Conservation (phyloP, 2,797 vertebrate genomes). For the Sebastiscus tertius region DNA sequence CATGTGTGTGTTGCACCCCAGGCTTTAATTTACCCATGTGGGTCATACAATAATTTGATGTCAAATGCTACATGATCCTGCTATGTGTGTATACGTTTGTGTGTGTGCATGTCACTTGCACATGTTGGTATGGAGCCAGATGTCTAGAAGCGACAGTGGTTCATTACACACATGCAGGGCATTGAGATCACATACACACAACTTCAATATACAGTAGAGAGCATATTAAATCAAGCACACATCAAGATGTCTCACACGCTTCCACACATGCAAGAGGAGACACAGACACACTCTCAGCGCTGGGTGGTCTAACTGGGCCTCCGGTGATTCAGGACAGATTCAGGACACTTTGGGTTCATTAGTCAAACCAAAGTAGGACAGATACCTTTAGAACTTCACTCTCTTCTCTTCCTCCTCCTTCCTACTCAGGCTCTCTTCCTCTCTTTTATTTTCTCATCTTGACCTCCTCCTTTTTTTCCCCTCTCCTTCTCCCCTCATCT, state of each 20-base stretch:
- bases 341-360: slow-evolving; percentile 83
- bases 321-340: slow-evolving; percentile 79
- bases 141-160: slow-evolving; percentile 46
- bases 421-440: not conserved
- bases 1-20: not conserved
- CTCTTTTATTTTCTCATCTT: slow-evolving; percentile 29
- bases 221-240: slow-evolving; percentile 65
- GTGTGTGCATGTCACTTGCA: slow-evolving; percentile 17
- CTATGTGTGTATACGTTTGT: not conserved
- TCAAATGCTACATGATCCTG: slow-evolving; percentile 35
- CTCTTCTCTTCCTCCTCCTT: not conserved
- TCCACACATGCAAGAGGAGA: slow-evolving; percentile 45
- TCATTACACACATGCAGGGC: slow-evolving; percentile 46
- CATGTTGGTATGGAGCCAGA: slow-evolving; percentile 52
- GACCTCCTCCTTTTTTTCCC: slow-evolving; percentile 33
- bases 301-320: slow-evolving; percentile 74
- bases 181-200: slow-evolving; percentile 33
- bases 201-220: slow-evolving; percentile 52
- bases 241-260: slow-evolving; percentile 32
- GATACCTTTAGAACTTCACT: slow-evolving; percentile 69
- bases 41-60: slow-evolving; percentile 18
- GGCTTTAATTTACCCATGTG: slow-evolving; percentile 24
- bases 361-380: slow-evolving; percentile 84
- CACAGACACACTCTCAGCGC: slow-evolving; percentile 2
- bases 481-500: slow-evolving; percentile 40